These are phyloP conservation scores for Salarias fasciatus DNA, from an alignment of 2,797 vertebrate genomes.

Conservation along the genomic window DNA sequence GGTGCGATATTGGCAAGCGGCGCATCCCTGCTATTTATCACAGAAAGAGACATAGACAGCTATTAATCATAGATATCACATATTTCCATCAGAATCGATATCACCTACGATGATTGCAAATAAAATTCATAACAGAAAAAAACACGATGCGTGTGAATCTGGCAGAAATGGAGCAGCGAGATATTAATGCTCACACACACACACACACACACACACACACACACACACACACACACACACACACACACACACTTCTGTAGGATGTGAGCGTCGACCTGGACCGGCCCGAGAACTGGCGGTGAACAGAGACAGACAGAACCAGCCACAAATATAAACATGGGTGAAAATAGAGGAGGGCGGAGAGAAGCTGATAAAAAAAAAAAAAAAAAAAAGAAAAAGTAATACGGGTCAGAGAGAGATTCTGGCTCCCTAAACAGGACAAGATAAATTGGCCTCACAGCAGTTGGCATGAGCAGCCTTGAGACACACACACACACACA, in stretches of 20 bases:
- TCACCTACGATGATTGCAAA: no score
- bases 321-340: constrained; percentile 17
- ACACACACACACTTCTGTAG: constrained; percentile 1
- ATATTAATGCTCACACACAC: background rate
- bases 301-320: constrained; percentile 15
- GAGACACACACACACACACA: background rate
- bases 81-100: no score
- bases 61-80: no score
- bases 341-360: background rate
- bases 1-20: no score
- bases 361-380: background rate
- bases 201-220: no score
- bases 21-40: no score
- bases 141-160: no score
- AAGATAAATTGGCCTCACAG: constrained; percentile 53
- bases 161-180: no score
- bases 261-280: constrained; percentile 4
- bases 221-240: no score
- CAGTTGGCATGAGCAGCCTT: constrained; percentile 46
- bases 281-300: no score
- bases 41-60: no score
- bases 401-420: constrained; percentile 22
- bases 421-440: constrained; percentile 34
- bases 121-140: no score
- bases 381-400: background rate